Evolutionary conservation across 2,113 vertebrate species (phyloP).

Genomic region (Myotis davidii): DNA sequence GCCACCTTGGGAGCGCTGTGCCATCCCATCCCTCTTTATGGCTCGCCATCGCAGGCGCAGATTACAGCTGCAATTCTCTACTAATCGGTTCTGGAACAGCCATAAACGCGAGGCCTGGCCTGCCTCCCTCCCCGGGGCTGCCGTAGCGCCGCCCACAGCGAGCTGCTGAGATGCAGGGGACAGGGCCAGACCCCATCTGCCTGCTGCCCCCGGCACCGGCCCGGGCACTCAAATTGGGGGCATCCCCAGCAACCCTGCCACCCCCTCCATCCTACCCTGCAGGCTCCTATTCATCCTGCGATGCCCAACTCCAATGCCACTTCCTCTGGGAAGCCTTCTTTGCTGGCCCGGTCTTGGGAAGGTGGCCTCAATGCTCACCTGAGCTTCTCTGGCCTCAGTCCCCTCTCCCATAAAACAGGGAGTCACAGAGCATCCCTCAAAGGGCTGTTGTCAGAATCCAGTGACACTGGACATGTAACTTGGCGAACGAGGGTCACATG

Average conservation of each 20-base stretch:
- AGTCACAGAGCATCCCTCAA: neutral
- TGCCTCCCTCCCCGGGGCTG: conserved; percentile 78
- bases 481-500: neutral
- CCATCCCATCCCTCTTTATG: conserved; percentile 89
- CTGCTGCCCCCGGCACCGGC: conserved; percentile 4
- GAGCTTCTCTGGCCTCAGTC: neutral
- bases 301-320: neutral
- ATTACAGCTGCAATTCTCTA: conserved; percentile 90
- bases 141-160: conserved; percentile 28
- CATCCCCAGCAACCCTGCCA: neutral
- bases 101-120: conserved; percentile 81
- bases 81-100: conserved; percentile 87
- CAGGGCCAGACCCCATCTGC: neutral
- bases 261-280: neutral
- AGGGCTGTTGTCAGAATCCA: neutral
- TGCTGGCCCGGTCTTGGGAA: neutral
- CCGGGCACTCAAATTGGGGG: neutral
- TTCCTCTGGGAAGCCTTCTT: conserved; percentile 59
- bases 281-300: conserved; percentile 72
- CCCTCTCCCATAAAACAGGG: neutral
- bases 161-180: neutral
- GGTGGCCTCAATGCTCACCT: neutral
- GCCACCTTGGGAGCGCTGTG: conserved; percentile 88
- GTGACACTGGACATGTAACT: neutral
- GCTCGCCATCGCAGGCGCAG: conserved; percentile 84